Evolutionary conservation across 1,140 invertebrate species (phyloP), one percentile per base, ranked within the genome.

Genomic region (Zaprionus tsacasi): DNA sequence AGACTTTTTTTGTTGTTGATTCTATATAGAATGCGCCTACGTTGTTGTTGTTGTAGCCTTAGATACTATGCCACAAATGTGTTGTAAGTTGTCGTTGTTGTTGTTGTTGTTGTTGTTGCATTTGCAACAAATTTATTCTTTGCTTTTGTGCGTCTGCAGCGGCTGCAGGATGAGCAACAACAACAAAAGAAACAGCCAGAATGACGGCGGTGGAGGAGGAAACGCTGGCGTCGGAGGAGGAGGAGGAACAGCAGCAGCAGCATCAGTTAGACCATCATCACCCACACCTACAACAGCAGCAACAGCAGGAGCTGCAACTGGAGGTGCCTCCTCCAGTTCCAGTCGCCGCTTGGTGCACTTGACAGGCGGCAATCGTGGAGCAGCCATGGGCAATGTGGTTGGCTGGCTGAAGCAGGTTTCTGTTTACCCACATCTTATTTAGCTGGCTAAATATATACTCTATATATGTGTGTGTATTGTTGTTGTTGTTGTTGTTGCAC

Each of bases 351-450:
- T 96, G 54, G 95, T 96, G 79, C 79, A 81, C 57, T 56, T 78
- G 61, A 56, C 81, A n/a, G 95, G 95, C 40, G 94, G 94, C 93
- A 66, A 93, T 94, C 40, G 95, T 70, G 82, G 79, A 25, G 95
- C 95, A 15, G 93, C 94, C 35, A 95, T 96, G 91, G 95, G 94
- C 70, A 96, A 95, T 71, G 95, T 96, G 78, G 95, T 96, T 65
- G 95, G 95, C 92, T 96, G 95, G 95, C 94, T 96, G 38, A 96
- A 96, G 94, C 95, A 96, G 95, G 95, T 95, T 93, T 76, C 81
- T 85, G 74, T 79, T 67, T 54, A 64, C 52, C 58, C 38, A 66
- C 38, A 33, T 54, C 45, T 12, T 21, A 54, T 48, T 25, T 36
- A 43, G 13, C 30, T 72, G 63, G 54, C 30, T 36, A 12, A 52